A percentile compares a stretch with the other conserved stretches of the same genome.
phyloP scores from a whole-genome alignment of 2,797 vertebrate genomes.

The Pantherophis alleghaniensis region DNA sequence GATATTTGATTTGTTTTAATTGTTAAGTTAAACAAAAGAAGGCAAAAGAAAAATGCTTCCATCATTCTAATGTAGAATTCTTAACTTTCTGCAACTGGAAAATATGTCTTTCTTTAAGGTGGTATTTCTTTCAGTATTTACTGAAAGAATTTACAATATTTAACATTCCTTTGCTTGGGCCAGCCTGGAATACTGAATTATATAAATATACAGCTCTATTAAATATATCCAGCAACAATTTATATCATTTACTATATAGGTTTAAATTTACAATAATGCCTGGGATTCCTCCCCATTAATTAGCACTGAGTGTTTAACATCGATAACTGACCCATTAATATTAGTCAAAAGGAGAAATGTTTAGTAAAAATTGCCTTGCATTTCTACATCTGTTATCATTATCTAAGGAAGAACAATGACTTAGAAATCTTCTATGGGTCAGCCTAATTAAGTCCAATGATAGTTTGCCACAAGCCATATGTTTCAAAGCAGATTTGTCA shows the following conservation, averaged over 20 bases:
- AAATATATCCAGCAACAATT: background rate
- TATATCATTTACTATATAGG: accelerated
- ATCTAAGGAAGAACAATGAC: background rate
- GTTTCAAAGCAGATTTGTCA: background rate
- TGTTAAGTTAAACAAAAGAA: background rate
- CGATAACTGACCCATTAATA: background rate
- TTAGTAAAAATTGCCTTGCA: accelerated
- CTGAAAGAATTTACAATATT: background rate
- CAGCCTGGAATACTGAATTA: background rate
- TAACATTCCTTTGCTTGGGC: background rate
- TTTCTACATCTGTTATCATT: accelerated
- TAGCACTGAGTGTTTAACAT: background rate
- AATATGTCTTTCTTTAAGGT: background rate
- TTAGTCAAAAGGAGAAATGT: accelerated
- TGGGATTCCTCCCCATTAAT: background rate
- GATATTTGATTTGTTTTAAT: background rate
- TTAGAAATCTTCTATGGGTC: conserved; percentile 4
- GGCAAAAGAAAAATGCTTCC: background rate
- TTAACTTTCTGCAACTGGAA: background rate
- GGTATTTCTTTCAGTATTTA: background rate
- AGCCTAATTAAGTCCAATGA: background rate
- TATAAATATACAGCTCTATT: background rate
- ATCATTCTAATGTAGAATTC: background rate
- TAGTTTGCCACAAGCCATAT: background rate
- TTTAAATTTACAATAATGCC: background rate